Conservation (phyloP, 2,113 vertebrate genomes). For the Ptilorrhoa leucosticta region DNA sequence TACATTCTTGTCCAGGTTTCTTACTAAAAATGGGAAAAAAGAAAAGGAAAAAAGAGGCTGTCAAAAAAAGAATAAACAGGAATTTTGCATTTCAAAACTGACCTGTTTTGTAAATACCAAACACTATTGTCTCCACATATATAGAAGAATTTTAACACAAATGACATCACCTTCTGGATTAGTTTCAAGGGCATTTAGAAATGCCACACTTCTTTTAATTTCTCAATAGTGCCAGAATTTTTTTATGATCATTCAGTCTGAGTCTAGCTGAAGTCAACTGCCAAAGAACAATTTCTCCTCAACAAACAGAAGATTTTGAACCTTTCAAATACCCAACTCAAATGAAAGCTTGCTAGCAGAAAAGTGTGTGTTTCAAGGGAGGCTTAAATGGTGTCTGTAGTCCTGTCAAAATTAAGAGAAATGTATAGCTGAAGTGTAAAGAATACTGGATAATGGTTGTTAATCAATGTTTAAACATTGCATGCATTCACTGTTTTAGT, state of each 20-base stretch:
- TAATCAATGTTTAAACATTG: background rate
- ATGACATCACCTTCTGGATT: background rate
- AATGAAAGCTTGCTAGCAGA: background rate
- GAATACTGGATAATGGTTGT: background rate
- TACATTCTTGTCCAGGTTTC: background rate
- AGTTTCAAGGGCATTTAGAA: constrained; percentile 7
- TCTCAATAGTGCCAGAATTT: background rate
- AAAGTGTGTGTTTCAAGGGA: background rate
- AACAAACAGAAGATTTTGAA: background rate
- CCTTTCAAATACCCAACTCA: background rate
- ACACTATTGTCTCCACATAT: background rate
- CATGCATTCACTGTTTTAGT: background rate
- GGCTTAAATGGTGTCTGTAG: background rate
- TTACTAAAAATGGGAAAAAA: background rate
- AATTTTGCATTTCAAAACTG: background rate
- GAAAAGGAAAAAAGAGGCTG: background rate
- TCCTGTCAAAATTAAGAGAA: background rate
- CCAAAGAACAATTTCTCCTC: background rate
- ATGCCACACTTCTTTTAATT: background rate
- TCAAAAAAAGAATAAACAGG: background rate
- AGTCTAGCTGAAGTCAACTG: background rate
- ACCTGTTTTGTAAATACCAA: background rate
- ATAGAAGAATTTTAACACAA: background rate
- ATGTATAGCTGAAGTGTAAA: background rate
- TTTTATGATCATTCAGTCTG: background rate